These are phyloP conservation scores for Frieseomelitta varia DNA, from an alignment of 1,140 invertebrate genomes.

Conservation along the genomic window DNA sequence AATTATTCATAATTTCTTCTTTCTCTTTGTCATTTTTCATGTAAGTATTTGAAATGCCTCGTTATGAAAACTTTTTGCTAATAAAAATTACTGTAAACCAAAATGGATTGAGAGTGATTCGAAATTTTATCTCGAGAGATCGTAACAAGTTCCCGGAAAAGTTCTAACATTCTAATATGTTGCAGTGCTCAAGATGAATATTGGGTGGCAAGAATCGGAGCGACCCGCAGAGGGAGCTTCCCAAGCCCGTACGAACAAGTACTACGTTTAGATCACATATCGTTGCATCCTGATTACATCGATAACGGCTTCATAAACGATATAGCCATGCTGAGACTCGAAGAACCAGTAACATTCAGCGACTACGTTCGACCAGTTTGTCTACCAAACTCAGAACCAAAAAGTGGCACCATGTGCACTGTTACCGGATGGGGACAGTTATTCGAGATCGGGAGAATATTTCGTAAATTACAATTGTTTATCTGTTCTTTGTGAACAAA, in stretches of 20 bases:
- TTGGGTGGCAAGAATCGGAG: conserved; percentile 91
- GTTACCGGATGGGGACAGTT: conserved; percentile 93
- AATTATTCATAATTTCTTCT: no score
- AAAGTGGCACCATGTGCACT: conserved; percentile 87
- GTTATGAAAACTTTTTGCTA: no score
- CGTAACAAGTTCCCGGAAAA: no score
- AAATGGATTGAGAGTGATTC: no score
- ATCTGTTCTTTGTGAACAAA: not conserved
- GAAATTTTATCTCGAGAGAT: no score
- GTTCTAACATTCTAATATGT: conserved; percentile 12
- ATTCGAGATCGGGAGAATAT: conserved; percentile 90
- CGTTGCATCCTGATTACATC: conserved; percentile 89
- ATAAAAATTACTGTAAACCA: no score
- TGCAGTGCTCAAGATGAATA: conserved; percentile 87
- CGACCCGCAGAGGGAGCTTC: conserved; percentile 87
- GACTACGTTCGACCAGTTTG: conserved; percentile 90
- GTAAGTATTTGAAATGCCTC: no score
- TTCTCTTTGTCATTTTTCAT: no score
- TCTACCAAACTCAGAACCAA: conserved; percentile 83
- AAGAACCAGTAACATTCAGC: conserved; percentile 86
- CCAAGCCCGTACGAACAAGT: conserved; percentile 90
- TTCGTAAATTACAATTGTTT: conserved; percentile 85
- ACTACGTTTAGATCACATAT: conserved; percentile 84
- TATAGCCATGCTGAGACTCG: conserved; percentile 87
- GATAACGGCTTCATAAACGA: conserved; percentile 91